These are phyloP conservation scores for Apis cerana DNA, from an alignment of 1,140 invertebrate genomes.

Conservation along the genomic window DNA sequence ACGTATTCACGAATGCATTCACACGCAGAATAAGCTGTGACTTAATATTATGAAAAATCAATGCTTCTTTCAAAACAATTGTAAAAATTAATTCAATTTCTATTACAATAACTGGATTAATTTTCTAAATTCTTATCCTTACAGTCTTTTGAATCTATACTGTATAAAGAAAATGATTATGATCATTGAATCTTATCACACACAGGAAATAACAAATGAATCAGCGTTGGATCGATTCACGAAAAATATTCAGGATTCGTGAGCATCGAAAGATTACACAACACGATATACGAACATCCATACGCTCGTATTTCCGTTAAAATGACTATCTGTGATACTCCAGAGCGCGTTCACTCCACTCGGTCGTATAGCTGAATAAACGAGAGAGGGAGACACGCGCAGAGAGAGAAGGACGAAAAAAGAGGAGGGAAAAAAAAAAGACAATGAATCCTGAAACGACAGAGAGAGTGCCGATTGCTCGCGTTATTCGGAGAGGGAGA, in stretches of 20 bases:
- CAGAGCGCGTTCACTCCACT: conserved; percentile 10
- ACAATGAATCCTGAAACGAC: conserved; percentile 26
- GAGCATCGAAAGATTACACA: neutral
- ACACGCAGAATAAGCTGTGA: too few species aligned
- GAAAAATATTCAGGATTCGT: neutral
- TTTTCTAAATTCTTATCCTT: too few species aligned
- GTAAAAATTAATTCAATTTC: too few species aligned
- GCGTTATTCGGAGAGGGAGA: conserved; percentile 36
- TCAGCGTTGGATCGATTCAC: too few species aligned
- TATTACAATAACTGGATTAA: too few species aligned
- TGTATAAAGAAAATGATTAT: too few species aligned
- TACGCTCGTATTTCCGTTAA: neutral
- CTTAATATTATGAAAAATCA: too few species aligned
- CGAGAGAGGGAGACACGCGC: neutral
- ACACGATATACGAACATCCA: neutral
- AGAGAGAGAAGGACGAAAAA: neutral
- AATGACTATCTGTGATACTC: conserved; percentile 27
- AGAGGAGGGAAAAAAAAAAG: neutral
- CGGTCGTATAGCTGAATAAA: neutral
- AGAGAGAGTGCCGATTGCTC: conserved; percentile 10
- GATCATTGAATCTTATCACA: too few species aligned
- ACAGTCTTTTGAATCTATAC: too few species aligned
- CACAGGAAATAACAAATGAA: too few species aligned
- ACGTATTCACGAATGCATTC: too few species aligned
- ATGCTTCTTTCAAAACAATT: too few species aligned